Evolutionary conservation across 2,888 invertebrate genomes (phyloP), one percentile per base, ranked within the genome.

Genomic region (Drosophila antonietae): DNA sequence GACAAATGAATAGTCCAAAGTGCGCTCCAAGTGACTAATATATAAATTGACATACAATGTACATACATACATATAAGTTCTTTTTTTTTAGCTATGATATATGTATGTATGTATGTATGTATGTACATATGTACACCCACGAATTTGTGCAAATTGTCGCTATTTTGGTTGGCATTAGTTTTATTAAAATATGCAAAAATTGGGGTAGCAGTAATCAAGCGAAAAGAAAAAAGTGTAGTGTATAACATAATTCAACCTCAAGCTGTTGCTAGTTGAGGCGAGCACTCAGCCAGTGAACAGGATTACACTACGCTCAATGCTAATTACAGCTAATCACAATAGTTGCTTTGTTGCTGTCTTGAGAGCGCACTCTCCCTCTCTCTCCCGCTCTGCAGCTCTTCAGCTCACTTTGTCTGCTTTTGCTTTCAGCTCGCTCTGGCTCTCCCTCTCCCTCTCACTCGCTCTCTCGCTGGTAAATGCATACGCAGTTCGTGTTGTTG

Each of bases 401-500:
- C 33, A 33, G 33, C 37, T 23, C 43, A 28, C 28, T 28, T 31
- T 49, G 5, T n/a, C 10, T 9, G 47, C 0, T 46, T 23, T 23
- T 47, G 28, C 47, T 47, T 28, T n/a, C n/a, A 14, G 18, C 20
- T 52, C 35, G 10, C 52, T 14, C 10, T 35, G 20, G 10, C 53
- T 35, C 20, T 14, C 5, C 1, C 39, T n/a, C 39, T n/a, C n/a
- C 0, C n/a, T 47, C 41, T n/a, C n/a, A 12, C 35, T 47, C 44
- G 14, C 35, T 20, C 23, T 10, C 15, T 37, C 18, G 43, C 23
- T 51, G 1, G 41, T 23, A 37, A 73, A 73, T 64, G 78, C 64
- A 78, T 28, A 53, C 44, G 51, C 10, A n/a, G 59, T 75, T 73
- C 67, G 75, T 46, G 43, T 20, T 63, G 53, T 12, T 74, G 70